These are phyloP conservation scores for Gymnoscelis rufifasciata DNA, from an alignment of 2,888 invertebrate species.

Conservation along the genomic window DNA sequence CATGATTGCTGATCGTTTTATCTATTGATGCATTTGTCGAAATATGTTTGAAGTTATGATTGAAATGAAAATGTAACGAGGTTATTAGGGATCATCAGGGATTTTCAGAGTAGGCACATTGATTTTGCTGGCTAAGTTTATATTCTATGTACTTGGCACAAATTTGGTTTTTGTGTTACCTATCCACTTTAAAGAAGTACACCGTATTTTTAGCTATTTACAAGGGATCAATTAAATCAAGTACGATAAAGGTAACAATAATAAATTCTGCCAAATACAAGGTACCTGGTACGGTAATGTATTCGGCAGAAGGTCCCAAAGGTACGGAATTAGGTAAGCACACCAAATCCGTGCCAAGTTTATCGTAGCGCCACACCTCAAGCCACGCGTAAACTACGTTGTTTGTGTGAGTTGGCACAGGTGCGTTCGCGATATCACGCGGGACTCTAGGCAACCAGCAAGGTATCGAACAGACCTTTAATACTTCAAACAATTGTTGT, in stretches of 20 bases:
- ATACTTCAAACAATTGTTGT: background rate
- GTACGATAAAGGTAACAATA: too few species aligned
- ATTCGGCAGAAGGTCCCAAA: background rate
- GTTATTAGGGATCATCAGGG: background rate
- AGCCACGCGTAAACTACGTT: constrained; percentile 17
- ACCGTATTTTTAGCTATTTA: too few species aligned
- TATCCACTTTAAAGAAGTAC: too few species aligned
- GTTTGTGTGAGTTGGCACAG: constrained; percentile 21
- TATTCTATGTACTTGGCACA: constrained; percentile 8
- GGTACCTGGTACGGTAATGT: background rate
- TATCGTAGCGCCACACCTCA: constrained; percentile 27
- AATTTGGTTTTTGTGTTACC: too few species aligned
- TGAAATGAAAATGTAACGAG: constrained; percentile 3
- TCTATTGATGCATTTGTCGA: constrained; percentile 13
- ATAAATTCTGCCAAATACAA: too few species aligned
- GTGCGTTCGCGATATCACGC: constrained; percentile 9
- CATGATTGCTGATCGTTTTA: constrained; percentile 21
- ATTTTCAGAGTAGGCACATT: constrained; percentile 2
- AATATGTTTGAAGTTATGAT: background rate
- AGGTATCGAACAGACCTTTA: background rate
- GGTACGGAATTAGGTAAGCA: background rate
- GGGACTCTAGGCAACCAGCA: constrained; percentile 1
- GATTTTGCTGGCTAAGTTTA: constrained; percentile 5
- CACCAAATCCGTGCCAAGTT: constrained; percentile 34
- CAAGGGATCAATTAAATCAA: too few species aligned